Conservation (phyloP, 2,888 invertebrate genomes). For the Spilarctia lutea region DNA sequence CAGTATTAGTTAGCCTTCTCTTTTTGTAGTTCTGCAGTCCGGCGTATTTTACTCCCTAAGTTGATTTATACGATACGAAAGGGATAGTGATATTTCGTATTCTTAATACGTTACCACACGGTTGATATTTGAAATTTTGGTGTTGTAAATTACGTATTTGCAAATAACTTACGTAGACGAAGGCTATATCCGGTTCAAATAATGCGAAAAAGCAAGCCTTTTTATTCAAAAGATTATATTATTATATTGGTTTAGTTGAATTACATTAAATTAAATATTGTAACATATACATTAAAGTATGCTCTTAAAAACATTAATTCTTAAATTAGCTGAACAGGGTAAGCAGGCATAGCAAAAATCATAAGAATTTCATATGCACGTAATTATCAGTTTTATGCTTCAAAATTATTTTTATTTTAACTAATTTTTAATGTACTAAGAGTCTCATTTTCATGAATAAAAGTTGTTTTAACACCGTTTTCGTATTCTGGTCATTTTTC, state of each 20-base stretch:
- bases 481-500: slow-evolving; percentile 35
- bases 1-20: no score
- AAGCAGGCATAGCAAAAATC: background rate
- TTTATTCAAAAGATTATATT: no score
- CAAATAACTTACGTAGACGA: background rate
- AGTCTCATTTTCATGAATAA: slow-evolving; percentile 36
- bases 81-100: no score
- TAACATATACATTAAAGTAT: background rate
- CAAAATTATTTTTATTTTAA: slow-evolving; percentile 33
- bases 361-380: slow-evolving; percentile 16
- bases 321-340: slow-evolving; percentile 10
- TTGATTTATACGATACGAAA: no score
- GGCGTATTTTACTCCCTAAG: no score
- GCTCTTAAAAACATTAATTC: no score
- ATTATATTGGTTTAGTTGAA: no score
- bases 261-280: background rate
- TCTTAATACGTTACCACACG: no score
- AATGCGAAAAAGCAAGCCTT: background rate
- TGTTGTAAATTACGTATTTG: no score
- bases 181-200: background rate
- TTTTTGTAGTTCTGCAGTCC: no score
- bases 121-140: background rate
- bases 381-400: slow-evolving; percentile 28
- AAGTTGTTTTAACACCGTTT: slow-evolving; percentile 33
- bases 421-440: slow-evolving; percentile 30